phyloP scores from a whole-genome alignment of 2,888 invertebrate genomes.

The Cylindroiulus punctatus region DNA sequence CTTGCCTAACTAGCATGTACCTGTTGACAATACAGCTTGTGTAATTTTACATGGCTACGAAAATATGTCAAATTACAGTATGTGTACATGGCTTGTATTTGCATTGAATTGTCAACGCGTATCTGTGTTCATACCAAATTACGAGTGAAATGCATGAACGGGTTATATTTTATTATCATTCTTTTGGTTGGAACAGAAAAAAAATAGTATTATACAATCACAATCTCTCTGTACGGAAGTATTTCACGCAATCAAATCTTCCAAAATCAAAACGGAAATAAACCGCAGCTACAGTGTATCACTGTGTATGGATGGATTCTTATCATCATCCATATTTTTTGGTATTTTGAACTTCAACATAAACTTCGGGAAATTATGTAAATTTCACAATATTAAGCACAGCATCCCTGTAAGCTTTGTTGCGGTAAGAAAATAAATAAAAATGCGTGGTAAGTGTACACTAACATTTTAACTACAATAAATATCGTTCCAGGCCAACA shows the following conservation, averaged over 20 bases:
- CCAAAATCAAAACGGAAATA: neutral
- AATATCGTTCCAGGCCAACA: neutral
- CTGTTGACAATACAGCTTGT: too few species aligned
- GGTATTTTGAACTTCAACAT: neutral
- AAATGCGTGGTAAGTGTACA: neutral
- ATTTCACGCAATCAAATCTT: neutral
- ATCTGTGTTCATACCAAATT: neutral
- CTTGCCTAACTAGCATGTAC: too few species aligned
- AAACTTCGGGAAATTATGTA: neutral
- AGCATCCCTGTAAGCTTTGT: neutral
- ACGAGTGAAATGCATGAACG: conserved; percentile 11
- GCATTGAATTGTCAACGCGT: too few species aligned
- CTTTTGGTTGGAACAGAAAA: conserved; percentile 25
- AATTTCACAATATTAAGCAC: neutral
- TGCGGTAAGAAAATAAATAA: neutral
- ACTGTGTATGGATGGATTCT: neutral
- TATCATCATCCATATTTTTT: neutral
- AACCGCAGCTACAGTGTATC: neutral
- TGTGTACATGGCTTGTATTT: too few species aligned
- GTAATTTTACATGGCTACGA: too few species aligned
- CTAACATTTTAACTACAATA: neutral
- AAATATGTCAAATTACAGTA: too few species aligned
- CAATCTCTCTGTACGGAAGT: conserved; percentile 13
- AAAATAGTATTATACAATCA: conserved; percentile 35
- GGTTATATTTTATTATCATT: conserved; percentile 26